These are phyloP conservation scores for Diabrotica undecimpunctata DNA, from an alignment of 1,140 invertebrate species.

Conservation along the genomic window DNA sequence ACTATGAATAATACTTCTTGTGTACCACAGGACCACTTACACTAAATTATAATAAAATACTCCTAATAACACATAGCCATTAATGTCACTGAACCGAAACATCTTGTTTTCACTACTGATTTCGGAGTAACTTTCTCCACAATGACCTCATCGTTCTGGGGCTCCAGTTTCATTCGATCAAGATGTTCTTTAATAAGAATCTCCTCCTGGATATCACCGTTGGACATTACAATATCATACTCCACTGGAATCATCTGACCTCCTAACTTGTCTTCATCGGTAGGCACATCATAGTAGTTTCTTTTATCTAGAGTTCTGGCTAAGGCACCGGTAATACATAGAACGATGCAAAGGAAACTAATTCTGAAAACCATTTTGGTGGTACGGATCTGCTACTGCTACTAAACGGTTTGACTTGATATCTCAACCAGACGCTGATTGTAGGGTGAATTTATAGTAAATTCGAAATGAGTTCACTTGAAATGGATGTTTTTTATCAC, in stretches of 20 bases:
- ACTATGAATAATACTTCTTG: too few species aligned
- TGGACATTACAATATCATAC: not conserved
- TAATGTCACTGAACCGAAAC: conserved; percentile 1
- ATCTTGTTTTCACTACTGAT: not conserved
- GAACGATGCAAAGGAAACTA: too few species aligned
- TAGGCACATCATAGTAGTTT: not conserved
- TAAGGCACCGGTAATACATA: not conserved
- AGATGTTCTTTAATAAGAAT: not conserved
- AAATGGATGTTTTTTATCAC: conserved; percentile 1
- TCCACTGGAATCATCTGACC: not conserved
- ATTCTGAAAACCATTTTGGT: too few species aligned
- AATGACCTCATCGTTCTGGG: not conserved
- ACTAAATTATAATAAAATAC: too few species aligned
- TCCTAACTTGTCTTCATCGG: not conserved
- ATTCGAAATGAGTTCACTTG: conserved; percentile 1
- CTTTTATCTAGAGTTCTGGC: not conserved
- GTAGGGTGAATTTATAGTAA: not conserved
- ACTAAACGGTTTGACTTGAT: too few species aligned
- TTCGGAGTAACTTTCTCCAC: not conserved
- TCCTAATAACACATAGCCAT: not conserved
- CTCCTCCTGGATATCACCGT: not conserved
- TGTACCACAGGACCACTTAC: too few species aligned
- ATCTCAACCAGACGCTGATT: too few species aligned
- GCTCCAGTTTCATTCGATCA: not conserved
- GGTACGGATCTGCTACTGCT: too few species aligned